A percentile compares a stretch with the other conserved stretches of the same genome.
Evolutionary conservation across 2,888 invertebrate genomes (phyloP).

Genomic region (Catonia carolina): DNA sequence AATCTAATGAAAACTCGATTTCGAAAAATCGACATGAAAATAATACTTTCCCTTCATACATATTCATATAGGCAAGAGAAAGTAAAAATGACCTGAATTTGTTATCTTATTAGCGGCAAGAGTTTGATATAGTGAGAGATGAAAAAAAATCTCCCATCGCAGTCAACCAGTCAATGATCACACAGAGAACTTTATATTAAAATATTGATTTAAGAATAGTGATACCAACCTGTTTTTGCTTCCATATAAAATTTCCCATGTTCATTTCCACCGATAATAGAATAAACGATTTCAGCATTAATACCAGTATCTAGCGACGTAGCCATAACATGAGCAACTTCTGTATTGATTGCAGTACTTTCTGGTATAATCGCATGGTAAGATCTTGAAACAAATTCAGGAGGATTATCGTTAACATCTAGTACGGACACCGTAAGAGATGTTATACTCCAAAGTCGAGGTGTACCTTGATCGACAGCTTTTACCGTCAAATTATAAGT

Average conservation of each 20-base stretch:
- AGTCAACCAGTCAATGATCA: too few species aligned
- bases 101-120: too few species aligned
- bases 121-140: too few species aligned
- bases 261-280: conserved; percentile 81
- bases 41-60: too few species aligned
- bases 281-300: conserved; percentile 86
- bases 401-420: conserved; percentile 94
- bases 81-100: too few species aligned
- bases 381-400: conserved; percentile 72
- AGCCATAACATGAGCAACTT: conserved; percentile 79
- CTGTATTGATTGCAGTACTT: conserved; percentile 67
- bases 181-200: too few species aligned
- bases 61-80: too few species aligned
- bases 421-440: conserved; percentile 72
- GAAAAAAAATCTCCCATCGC: too few species aligned
- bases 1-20: too few species aligned
- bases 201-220: too few species aligned
- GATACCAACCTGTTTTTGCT: conserved; percentile 54
- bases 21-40: too few species aligned
- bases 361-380: conserved; percentile 75
- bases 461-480: conserved; percentile 77
- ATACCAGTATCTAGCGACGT: conserved; percentile 86
- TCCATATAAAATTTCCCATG: conserved; percentile 77
- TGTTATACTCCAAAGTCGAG: conserved; percentile 60
- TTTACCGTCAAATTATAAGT: conserved; percentile 76